These are phyloP conservation scores for Scomber scombrus DNA, from an alignment of 2,113 vertebrate species.

Conservation along the genomic window DNA sequence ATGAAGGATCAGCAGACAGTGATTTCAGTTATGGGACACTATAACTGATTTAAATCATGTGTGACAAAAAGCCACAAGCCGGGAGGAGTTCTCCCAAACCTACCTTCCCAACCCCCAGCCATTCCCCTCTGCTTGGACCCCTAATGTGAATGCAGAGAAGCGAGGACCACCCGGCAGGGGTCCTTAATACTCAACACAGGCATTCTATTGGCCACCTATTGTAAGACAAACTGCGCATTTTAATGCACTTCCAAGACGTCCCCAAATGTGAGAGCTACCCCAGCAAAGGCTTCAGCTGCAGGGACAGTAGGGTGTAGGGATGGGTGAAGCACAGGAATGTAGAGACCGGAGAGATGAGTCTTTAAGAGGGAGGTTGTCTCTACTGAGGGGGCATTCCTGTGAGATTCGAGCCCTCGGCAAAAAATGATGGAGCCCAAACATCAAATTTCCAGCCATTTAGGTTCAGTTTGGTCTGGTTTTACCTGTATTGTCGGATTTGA, in stretches of 20 bases:
- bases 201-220: constrained; percentile 70
- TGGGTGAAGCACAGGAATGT: too few species aligned
- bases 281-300: constrained; percentile 36
- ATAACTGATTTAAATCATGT: constrained; percentile 10
- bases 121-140: constrained; percentile 39
- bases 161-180: constrained; percentile 61
- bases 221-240: constrained; percentile 69
- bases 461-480: not conserved
- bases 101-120: constrained; percentile 47
- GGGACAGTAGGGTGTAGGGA: not conserved
- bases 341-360: too few species aligned
- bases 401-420: too few species aligned
- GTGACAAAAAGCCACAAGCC: constrained; percentile 13
- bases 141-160: constrained; percentile 74
- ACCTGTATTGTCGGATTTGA: not conserved
- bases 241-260: constrained; percentile 51
- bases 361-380: too few species aligned
- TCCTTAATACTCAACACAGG: constrained; percentile 49
- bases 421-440: too few species aligned
- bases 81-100: constrained; percentile 11
- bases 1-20: not conserved
- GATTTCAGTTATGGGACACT: too few species aligned
- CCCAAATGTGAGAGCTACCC: constrained; percentile 10
- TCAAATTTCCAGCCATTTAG: not conserved
- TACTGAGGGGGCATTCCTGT: too few species aligned